phyloP scores from a whole-genome alignment of 2,888 invertebrate species.

The Choristoneura rosaceana region DNA sequence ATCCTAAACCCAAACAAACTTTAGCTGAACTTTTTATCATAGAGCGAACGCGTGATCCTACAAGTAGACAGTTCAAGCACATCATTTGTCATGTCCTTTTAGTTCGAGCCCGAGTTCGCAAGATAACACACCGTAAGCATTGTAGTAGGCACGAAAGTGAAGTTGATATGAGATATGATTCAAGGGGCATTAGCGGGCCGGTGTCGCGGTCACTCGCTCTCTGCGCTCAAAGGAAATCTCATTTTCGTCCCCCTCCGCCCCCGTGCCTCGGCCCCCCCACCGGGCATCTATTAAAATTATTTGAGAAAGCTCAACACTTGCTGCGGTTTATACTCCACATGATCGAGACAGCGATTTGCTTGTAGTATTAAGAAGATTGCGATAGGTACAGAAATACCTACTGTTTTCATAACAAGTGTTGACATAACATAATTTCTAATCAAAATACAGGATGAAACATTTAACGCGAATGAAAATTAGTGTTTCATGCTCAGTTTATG shows the following conservation, averaged over 20 bases:
- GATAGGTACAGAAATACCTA: background rate
- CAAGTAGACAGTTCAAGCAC: slow-evolving; percentile 25
- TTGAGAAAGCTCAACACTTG: slow-evolving; percentile 51
- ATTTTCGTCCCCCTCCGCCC: slow-evolving; percentile 63
- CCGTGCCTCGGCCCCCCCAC: slow-evolving; percentile 49
- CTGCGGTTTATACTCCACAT: background rate
- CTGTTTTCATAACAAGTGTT: too few relatives aligned
- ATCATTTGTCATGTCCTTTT: slow-evolving; percentile 38
- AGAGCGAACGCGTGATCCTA: slow-evolving; percentile 4
- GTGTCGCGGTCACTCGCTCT: slow-evolving; percentile 69
- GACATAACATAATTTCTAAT: too few relatives aligned
- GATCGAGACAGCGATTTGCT: background rate
- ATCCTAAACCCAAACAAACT: background rate
- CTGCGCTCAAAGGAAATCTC: slow-evolving; percentile 82
- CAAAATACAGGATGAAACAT: too few relatives aligned
- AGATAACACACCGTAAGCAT: slow-evolving; percentile 14
- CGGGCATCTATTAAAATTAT: slow-evolving; percentile 83
- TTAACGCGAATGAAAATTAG: too few relatives aligned
- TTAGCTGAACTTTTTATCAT: slow-evolving; percentile 12
- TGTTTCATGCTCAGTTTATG: too few relatives aligned
- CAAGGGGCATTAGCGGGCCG: slow-evolving; percentile 52
- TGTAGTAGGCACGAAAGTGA: slow-evolving; percentile 26
- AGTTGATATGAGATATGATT: slow-evolving; percentile 62
- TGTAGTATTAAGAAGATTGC: background rate
- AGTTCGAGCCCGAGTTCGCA: slow-evolving; percentile 9